A percentile compares a stretch with the other conserved stretches of the same genome.
Evolutionary conservation across 2,113 vertebrate species (phyloP).

Genomic region (Carlito syrichta): DNA sequence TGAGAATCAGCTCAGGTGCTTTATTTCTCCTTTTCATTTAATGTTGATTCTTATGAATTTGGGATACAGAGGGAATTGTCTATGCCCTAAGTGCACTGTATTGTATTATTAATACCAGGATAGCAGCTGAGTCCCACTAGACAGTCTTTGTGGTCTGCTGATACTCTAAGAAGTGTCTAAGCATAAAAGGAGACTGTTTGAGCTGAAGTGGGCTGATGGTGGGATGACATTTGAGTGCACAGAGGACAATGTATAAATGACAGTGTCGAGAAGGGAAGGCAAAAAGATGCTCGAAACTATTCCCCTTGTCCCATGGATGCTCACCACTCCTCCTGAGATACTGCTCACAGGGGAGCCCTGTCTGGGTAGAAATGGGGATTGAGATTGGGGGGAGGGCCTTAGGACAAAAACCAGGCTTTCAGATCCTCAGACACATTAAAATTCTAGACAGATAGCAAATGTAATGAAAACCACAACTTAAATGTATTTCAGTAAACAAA

Average conservation of each 20-base stretch:
- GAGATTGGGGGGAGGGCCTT: slow-evolving; percentile 69
- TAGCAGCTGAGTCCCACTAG: slow-evolving; percentile 78
- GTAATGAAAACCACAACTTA: slow-evolving; percentile 61
- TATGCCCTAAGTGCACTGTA: slow-evolving; percentile 69
- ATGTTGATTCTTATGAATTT: slow-evolving; percentile 72
- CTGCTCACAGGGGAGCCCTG: slow-evolving; percentile 76
- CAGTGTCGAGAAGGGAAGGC: slow-evolving; percentile 73
- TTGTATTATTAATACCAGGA: slow-evolving; percentile 85
- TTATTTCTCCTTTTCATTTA: slow-evolving; percentile 61
- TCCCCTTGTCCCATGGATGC: slow-evolving; percentile 67
- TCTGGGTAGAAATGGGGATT: slow-evolving; percentile 68
- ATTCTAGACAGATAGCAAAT: slow-evolving; percentile 71
- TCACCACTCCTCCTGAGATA: slow-evolving; percentile 76
- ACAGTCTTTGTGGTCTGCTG: slow-evolving; percentile 81
- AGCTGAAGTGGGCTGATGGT: slow-evolving; percentile 80
- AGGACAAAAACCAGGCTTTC: slow-evolving; percentile 73
- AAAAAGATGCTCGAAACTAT: slow-evolving; percentile 65
- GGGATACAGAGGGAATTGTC: slow-evolving; percentile 67
- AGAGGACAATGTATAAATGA: slow-evolving; percentile 80
- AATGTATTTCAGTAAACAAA: slow-evolving; percentile 50
- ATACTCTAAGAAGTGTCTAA: slow-evolving; percentile 80
- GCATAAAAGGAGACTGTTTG: slow-evolving; percentile 82
- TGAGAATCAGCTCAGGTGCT: slow-evolving; percentile 48
- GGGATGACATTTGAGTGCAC: slow-evolving; percentile 83
- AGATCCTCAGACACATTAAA: slow-evolving; percentile 54